These are phyloP conservation scores for Anguilla japonica DNA, from an alignment of 2,113 vertebrate genomes.

Conservation along the genomic window DNA sequence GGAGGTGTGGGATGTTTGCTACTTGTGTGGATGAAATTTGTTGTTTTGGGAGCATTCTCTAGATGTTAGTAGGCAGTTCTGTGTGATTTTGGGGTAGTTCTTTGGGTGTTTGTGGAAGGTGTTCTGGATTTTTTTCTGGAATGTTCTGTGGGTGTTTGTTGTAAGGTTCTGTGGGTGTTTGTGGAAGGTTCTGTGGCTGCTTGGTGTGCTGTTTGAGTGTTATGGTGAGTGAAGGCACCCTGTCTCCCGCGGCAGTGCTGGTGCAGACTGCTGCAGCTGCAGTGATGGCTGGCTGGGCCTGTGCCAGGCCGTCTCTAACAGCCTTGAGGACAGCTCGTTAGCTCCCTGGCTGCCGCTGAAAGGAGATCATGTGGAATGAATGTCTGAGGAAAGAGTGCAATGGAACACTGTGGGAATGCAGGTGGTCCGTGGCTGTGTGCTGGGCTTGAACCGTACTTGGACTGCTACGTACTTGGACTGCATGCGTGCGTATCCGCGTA, in stretches of 20 bases:
- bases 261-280: neutral
- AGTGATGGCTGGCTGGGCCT: neutral
- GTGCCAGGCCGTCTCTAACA: constrained; percentile 36
- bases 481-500: constrained; percentile 31
- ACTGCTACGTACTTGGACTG: neutral
- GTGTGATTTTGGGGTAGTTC: neutral
- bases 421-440: constrained; percentile 48
- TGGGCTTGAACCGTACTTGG: neutral
- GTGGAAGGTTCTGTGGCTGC: neutral
- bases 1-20: too few relatives aligned
- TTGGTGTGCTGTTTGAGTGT: neutral
- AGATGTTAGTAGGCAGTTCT: neutral
- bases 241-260: neutral
- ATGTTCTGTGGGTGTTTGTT: neutral
- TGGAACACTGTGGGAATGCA: constrained; percentile 63
- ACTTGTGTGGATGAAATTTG: too few relatives aligned
- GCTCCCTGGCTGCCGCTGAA: constrained; percentile 59
- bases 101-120: neutral
- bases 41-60: too few relatives aligned
- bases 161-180: neutral
- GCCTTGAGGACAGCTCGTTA: constrained; percentile 56
- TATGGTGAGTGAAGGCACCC: neutral
- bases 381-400: constrained; percentile 46
- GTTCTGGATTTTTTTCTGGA: neutral
- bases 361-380: constrained; percentile 61